These are phyloP conservation scores for Drosophila ogumai DNA, from an alignment of 1,140 invertebrate genomes.

Conservation along the genomic window DNA sequence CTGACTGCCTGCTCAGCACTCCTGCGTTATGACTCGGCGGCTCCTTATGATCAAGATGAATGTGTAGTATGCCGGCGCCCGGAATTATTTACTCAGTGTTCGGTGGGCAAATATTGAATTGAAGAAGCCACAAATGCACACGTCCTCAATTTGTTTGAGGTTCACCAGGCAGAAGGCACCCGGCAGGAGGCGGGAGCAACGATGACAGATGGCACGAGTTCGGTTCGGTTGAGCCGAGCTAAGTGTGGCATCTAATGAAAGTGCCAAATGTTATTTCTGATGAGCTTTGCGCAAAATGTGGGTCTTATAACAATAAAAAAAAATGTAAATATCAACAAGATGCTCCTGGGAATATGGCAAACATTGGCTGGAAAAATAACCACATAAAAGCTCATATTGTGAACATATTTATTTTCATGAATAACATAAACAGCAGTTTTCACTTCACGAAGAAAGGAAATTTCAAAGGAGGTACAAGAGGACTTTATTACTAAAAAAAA, in stretches of 20 bases:
- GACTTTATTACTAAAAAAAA: not conserved
- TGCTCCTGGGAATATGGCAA: constrained; percentile 4
- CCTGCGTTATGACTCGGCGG: constrained; percentile 35
- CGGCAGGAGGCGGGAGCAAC: not conserved
- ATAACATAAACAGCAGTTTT: constrained; percentile 6
- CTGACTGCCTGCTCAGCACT: constrained; percentile 29
- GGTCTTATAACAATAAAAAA: constrained; percentile 21
- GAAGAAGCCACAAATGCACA: constrained; percentile 42
- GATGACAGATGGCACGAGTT: constrained; percentile 38
- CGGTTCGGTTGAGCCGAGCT: constrained; percentile 9
- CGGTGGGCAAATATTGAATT: constrained; percentile 46
- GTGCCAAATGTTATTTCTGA: constrained; percentile 46
- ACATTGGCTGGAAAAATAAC: constrained; percentile 10
- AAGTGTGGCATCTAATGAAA: constrained; percentile 30
- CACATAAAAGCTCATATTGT: constrained; percentile 1
- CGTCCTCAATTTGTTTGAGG: constrained; percentile 27
- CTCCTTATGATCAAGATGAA: constrained; percentile 45
- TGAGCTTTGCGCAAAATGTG: constrained; percentile 39
- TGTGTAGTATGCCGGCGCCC: constrained; percentile 26
- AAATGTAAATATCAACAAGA: constrained; percentile 4
- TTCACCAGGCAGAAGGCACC: not conserved
- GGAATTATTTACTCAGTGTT: constrained; percentile 43
- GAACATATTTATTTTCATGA: constrained; percentile 12
- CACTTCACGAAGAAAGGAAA: constrained; percentile 4
- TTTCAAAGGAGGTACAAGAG: not conserved